These are phyloP conservation scores for Sphaeramia orbicularis DNA, from an alignment of 2,797 vertebrate genomes.

Conservation along the genomic window DNA sequence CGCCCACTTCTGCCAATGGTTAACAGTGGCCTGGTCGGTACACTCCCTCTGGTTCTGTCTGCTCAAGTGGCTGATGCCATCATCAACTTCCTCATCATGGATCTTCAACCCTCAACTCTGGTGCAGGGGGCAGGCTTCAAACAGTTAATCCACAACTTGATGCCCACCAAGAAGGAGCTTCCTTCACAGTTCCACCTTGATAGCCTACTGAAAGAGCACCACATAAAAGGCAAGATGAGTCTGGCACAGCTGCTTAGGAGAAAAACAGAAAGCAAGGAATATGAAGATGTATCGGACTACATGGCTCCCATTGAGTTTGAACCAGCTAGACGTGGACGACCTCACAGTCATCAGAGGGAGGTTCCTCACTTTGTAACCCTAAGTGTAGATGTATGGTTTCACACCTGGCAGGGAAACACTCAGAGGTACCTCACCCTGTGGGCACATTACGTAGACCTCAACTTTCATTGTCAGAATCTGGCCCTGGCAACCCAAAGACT, in stretches of 20 bases:
- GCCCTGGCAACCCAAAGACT: slow-evolving; percentile 72
- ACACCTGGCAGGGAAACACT: slow-evolving; percentile 71
- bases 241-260: slow-evolving; percentile 64
- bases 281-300: slow-evolving; percentile 40
- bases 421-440: slow-evolving; percentile 79
- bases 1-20: slow-evolving; percentile 27
- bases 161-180: slow-evolving; percentile 76
- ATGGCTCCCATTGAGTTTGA: slow-evolving; percentile 68
- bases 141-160: slow-evolving; percentile 75
- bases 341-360: slow-evolving; percentile 17
- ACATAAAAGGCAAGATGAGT: slow-evolving; percentile 64
- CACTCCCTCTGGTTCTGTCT: slow-evolving; percentile 30
- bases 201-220: slow-evolving; percentile 74
- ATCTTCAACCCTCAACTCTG: slow-evolving; percentile 72
- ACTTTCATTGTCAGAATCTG: slow-evolving; percentile 73
- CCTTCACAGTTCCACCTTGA: slow-evolving; percentile 71
- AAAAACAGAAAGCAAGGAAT: not conserved
- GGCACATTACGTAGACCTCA: slow-evolving; percentile 78
- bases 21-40: slow-evolving; percentile 19
- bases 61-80: slow-evolving; percentile 69
- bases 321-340: slow-evolving; percentile 21
- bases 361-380: slow-evolving; percentile 67
- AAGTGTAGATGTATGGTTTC: slow-evolving; percentile 75
- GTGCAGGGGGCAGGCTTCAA: slow-evolving; percentile 81
- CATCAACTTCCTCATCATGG: slow-evolving; percentile 76